Conservation (phyloP, 2,888 invertebrate species). For the Imbricaverruca yamaguchii region DNA sequence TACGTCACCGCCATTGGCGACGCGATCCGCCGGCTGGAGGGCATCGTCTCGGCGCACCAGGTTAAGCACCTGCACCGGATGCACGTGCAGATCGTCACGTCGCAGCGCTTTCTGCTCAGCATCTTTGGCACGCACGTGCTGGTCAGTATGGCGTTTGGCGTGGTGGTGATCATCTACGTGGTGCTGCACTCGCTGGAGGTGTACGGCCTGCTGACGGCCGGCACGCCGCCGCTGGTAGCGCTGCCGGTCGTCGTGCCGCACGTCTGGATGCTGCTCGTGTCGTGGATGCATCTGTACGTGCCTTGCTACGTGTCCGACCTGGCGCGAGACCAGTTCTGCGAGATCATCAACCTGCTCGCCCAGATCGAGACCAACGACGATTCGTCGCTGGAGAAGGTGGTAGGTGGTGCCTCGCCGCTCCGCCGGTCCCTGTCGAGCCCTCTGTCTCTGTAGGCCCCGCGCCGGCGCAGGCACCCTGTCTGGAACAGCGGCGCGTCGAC, state of each 20-base stretch:
- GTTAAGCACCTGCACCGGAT: slow-evolving; percentile 3
- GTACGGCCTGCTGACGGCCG: neutral
- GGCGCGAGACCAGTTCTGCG: neutral
- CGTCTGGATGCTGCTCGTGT: slow-evolving; percentile 12
- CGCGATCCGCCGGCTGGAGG: neutral
- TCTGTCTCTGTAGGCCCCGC: no score
- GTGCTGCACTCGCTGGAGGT: slow-evolving; percentile 14
- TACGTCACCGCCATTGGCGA: neutral
- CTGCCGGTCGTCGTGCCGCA: slow-evolving; percentile 13
- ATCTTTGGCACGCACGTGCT: slow-evolving; percentile 14
- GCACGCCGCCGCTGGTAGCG: neutral
- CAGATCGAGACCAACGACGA: slow-evolving; percentile 20
- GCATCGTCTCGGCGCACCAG: neutral
- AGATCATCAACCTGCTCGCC: slow-evolving; percentile 1
- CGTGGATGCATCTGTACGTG: slow-evolving; percentile 8
- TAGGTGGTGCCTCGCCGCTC: no score
- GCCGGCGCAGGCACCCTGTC: no score
- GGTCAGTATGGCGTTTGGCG: neutral
- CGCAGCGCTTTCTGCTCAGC: neutral
- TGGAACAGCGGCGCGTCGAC: no score
- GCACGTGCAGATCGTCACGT: slow-evolving; percentile 13
- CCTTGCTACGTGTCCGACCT: slow-evolving; percentile 12
- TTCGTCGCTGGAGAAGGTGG: neutral
- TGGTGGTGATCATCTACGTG: neutral
- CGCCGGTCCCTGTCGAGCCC: no score